Evolutionary conservation across 2,113 vertebrate genomes (phyloP), one percentile per base, ranked within the genome.

Genomic region (Microcebus griseorufus): DNA sequence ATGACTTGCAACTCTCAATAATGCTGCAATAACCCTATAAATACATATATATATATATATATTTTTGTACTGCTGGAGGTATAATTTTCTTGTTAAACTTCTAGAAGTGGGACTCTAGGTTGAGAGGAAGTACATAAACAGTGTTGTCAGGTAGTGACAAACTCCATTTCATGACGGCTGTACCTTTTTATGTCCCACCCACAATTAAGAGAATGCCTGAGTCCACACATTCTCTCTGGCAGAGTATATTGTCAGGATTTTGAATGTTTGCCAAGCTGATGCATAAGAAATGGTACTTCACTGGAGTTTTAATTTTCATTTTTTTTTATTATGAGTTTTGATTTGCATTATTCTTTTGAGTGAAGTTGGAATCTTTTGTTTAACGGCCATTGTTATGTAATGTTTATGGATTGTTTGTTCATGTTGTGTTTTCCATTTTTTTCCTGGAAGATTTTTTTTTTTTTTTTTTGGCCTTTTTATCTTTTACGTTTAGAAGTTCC

Each of bases 311-410:
- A 62, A 75, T 82, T 82, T 95, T 89, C 70, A 37, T 42, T 75
- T 93, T 42, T 80, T 94, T 37, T 80, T 58, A 42, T 84, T 65
- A 12, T 18, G 23, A 85, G 34, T 96, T 75, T 93, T 89, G 89
- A 64, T 95, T 78, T 94, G 14, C 18, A 55, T 72, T 65, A 45
- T 64, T 85, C 23, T 96, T 53, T 48, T 4, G 34, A 78, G 22
- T 6, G 22, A 88, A 81, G 11, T 83, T 62, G 80, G 84, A 64
- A 45, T 75, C 23, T 51, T 60, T 87, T 93, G 10, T 51, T 72
- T 72, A 69, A 86, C 51, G 18, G 27, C 64, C 48, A 29, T 73
- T 90, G 87, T 70, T n/a, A 34, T 53, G 18, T 92, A 53, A 22
- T 55, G 22, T 65, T 87, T 53, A 51, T 83, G 8, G 69, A 55